A percentile compares a stretch with the other conserved stretches of the same genome.
phyloP scores from a whole-genome alignment of 2,113 vertebrate genomes.

The Elephas maximus region DNA sequence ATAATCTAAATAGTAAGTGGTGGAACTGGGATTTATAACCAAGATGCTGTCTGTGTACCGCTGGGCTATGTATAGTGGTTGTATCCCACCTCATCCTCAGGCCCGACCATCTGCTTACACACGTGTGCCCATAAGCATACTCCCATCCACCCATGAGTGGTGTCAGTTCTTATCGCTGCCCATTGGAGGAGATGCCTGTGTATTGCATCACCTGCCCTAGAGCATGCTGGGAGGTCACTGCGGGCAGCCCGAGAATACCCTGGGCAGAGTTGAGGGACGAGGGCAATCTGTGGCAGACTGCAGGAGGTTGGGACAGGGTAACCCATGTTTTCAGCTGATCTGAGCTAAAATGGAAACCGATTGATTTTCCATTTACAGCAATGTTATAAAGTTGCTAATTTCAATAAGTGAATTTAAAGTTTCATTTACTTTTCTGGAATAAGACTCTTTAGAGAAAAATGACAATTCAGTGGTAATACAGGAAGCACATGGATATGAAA shows the following conservation, averaged over 20 bases:
- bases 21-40: not conserved
- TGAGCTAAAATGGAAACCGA: not conserved
- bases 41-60: not conserved
- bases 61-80: not conserved
- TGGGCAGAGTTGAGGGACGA: not conserved
- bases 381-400: not conserved
- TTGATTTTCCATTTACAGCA: not conserved
- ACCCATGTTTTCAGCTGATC: not conserved
- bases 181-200: not conserved
- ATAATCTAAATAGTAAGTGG: not conserved
- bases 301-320: not conserved
- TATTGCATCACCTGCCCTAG: fast-evolving
- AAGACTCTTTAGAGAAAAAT: not conserved
- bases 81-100: too few species aligned
- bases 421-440: not conserved
- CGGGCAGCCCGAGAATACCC: not conserved
- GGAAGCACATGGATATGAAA: not conserved
- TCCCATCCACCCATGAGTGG: too few species aligned
- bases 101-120: not conserved
- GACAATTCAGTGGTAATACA: not conserved
- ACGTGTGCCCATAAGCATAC: not conserved
- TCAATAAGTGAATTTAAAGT: not conserved
- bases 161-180: fast-evolving
- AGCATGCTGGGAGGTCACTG: not conserved
- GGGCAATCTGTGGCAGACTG: not conserved